Evolutionary conservation across 2,797 vertebrate genomes (phyloP), one percentile per base, ranked within the genome.

Genomic region (Gila robusta): DNA sequence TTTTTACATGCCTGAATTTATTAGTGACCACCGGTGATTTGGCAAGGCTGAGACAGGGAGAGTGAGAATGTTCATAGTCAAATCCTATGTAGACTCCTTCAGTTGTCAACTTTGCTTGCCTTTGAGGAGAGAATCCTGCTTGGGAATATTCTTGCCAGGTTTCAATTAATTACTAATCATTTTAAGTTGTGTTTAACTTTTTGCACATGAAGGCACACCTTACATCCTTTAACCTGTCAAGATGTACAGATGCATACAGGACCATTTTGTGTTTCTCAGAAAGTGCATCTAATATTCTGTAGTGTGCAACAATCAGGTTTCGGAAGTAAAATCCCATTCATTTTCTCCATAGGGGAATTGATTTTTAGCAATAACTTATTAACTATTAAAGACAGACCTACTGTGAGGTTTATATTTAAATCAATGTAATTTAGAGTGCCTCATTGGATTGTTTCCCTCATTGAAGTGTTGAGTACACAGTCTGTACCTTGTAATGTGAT

Each of bases 1-100:
- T 88, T 85, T 90, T 84, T 79, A 87, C 66, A 59, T 67, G 74
- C 62, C 86, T 32, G 77, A 84, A 73, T 87, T 88, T 87, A 89
- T 86, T 85, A 89, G 88, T 54, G 81, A 86, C 74, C 41, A 56
- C 69, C 19, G 80, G 86, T 69, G 84, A 54, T 82, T 77, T 49
- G 73, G 69, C 83, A 78, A 67, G 79, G 37, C 82, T 44, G 21
- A 73, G 81, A 16, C 66, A 41, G 56, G 11, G 37, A 59, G 52
- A 84, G 82, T 79, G 41, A 71, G 52, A 81, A 77, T 37, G 37
- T 35, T 70, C 49, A 41, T 26, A 41, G 47, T 32, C 44, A 70
- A 71, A 71, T 54, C 41, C 39, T 80, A 16, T 6, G 6, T 26
- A 80, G 41, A 49, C 5, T 28, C 52, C 35, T 59, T 44, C 5